Evolutionary conservation across 2,797 vertebrate genomes (phyloP), one percentile per base, ranked within the genome.

Genomic region (Aplochiton taeniatus): DNA sequence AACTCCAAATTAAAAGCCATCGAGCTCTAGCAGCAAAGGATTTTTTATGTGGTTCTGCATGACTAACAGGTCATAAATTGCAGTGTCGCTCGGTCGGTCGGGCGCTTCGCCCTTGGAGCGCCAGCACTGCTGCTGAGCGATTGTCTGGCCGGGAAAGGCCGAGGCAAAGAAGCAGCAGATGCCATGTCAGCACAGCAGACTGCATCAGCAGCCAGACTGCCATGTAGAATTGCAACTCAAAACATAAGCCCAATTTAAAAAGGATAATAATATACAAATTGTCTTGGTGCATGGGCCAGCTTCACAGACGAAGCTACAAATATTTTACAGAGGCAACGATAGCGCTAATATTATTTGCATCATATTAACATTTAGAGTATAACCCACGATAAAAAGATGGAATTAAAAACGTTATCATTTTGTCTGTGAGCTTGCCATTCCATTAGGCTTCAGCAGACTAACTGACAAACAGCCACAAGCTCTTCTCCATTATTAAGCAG

Each of bases 141-240:
- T 63, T 77, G 75, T 76, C 73, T 75, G 50, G 0, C 58, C 31
- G 62, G 60, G 48, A 10, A 13, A 58, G 41, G 14, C 45, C 19
- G 56, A 17, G 48, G 49, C 13, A 44, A 41, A 12, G 50, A 43
- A 11, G 19, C 13, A 67, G 67, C 62, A 77, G 80, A 69, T 87
- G 89, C 85, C 68, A 53, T 72, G 77, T 90, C 87, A 89, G 83
- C 85, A 87, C 65, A 82, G 73, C 79, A 68, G 74, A 78, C 54
- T 49, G 17, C 54, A 71, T 78, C 75, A 70, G 41, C 66, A 57
- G 64, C 49, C 57, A 19, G 68, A 62, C 74, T 58, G 66, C 66
- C 81, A 81, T 58, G 74, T 77, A 83, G 70, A 68, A 71, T 14
- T 8, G 44, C 31, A 31, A 3, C 31, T 31, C 31, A 31, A 31